Conservation (phyloP, 1,140 invertebrate species). For the Apis cerana region DNA sequence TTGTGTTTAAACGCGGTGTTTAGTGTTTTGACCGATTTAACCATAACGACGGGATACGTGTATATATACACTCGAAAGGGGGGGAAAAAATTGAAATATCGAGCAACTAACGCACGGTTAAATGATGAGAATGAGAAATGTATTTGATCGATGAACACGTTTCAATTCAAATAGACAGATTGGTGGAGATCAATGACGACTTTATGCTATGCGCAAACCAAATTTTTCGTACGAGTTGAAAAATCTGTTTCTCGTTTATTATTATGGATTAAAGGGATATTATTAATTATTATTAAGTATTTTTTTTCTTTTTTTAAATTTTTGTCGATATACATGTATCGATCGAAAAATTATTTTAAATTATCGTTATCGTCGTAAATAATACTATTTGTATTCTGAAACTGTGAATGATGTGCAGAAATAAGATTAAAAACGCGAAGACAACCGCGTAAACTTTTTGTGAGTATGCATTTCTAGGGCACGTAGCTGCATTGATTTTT, state of each 20-base stretch:
- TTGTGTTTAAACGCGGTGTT: not conserved
- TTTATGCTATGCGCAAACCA: conserved; percentile 50
- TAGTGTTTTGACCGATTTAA: conserved; percentile 2
- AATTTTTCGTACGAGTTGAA: not conserved
- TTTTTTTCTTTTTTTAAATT: too few species aligned
- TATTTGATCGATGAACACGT: not conserved
- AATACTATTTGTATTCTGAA: not conserved
- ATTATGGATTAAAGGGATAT: too few species aligned
- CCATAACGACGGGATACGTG: not conserved
- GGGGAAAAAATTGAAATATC: too few species aligned
- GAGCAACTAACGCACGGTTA: too few species aligned
- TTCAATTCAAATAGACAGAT: not conserved
- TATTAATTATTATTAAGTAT: too few species aligned
- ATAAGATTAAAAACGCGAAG: conserved; percentile 4
- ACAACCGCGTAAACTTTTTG: conserved; percentile 6
- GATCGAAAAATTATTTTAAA: too few species aligned
- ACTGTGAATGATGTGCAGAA: not conserved
- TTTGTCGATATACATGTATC: too few species aligned
- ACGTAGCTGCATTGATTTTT: conserved; percentile 70
- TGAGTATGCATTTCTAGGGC: conserved; percentile 55
- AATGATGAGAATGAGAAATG: not conserved
- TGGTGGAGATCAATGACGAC: conserved; percentile 63
- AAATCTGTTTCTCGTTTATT: too few species aligned
- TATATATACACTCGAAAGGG: not conserved
- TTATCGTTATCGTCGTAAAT: too few species aligned